A percentile compares a stretch with the other conserved stretches of the same genome.
Conservation (phyloP, 2,888 invertebrate species). For the Ophioninae sp. region DNA sequence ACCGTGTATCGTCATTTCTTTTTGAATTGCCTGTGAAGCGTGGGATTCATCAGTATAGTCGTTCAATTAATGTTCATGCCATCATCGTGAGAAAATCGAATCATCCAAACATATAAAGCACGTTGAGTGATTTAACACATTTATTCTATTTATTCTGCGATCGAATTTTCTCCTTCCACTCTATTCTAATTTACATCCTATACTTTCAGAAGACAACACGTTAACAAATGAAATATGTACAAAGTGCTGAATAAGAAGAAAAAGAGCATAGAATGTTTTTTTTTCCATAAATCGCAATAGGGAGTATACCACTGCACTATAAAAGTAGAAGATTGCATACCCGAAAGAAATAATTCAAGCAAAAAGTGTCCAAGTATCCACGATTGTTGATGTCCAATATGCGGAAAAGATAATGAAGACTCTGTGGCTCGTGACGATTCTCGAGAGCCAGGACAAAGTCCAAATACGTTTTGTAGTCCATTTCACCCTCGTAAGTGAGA, state of each 20-base stretch:
- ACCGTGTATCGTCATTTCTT: constrained; percentile 92
- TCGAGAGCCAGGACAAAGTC: constrained; percentile 97
- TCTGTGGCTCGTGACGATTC: constrained; percentile 94
- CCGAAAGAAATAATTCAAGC: constrained; percentile 95
- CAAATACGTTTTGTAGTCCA: constrained; percentile 98
- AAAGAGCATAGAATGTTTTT: background rate
- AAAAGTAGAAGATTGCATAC: constrained; percentile 78
- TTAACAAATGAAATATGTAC: background rate
- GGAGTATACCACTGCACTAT: background rate
- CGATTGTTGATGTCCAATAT: constrained; percentile 94
- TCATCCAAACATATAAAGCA: background rate
- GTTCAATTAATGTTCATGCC: background rate
- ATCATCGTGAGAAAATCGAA: background rate
- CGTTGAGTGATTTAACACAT: background rate
- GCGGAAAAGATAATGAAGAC: constrained; percentile 94
- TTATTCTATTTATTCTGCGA: too few species aligned
- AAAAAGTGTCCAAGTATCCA: constrained; percentile 94
- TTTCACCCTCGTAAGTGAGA: constrained; percentile 95
- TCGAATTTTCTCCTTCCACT: too few species aligned
- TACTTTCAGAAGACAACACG: background rate
- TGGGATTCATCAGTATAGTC: background rate
- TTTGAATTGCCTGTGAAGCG: constrained; percentile 90
- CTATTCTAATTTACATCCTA: too few species aligned
- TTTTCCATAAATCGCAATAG: background rate
- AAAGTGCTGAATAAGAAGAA: background rate